Conservation (phyloP, 2,113 vertebrate genomes). For the Speoplatyrhinus poulsoni region DNA sequence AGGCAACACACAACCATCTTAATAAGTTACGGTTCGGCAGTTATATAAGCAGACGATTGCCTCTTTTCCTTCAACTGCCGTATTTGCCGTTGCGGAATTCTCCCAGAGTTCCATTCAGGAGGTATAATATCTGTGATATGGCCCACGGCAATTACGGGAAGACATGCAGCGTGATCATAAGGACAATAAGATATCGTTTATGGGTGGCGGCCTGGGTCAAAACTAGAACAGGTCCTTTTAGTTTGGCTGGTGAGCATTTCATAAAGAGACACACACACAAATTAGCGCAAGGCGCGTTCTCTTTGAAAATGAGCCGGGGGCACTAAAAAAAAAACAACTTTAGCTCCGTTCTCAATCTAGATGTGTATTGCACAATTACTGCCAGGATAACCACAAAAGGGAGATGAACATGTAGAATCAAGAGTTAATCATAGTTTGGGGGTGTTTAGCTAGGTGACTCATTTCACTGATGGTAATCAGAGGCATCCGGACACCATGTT, state of each 20-base stretch:
- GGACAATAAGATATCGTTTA: background rate
- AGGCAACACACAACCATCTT: too few relatives aligned
- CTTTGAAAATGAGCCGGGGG: background rate
- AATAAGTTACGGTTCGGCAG: too few relatives aligned
- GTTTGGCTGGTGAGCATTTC: background rate
- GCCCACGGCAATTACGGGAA: too few relatives aligned
- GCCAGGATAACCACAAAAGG: background rate
- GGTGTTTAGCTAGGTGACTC: constrained; percentile 34
- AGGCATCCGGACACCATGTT: constrained; percentile 54
- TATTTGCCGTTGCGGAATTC: too few relatives aligned
- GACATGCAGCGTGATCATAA: background rate
- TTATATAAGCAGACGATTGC: too few relatives aligned
- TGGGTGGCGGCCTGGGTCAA: background rate
- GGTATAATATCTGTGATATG: too few relatives aligned
- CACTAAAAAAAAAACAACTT: too few relatives aligned
- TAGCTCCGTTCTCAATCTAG: too few relatives aligned
- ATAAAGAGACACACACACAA: background rate
- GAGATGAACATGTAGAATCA: constrained; percentile 1
- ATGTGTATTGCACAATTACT: background rate
- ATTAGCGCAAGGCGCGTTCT: background rate
- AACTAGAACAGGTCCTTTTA: background rate
- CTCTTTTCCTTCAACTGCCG: too few relatives aligned
- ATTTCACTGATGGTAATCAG: constrained; percentile 60
- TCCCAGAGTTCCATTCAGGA: too few relatives aligned
- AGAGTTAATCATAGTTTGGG: constrained; percentile 29